Base-by-base conservation (phyloP, 1,140 invertebrate species). In the Habropoda laboriosa region DNA sequence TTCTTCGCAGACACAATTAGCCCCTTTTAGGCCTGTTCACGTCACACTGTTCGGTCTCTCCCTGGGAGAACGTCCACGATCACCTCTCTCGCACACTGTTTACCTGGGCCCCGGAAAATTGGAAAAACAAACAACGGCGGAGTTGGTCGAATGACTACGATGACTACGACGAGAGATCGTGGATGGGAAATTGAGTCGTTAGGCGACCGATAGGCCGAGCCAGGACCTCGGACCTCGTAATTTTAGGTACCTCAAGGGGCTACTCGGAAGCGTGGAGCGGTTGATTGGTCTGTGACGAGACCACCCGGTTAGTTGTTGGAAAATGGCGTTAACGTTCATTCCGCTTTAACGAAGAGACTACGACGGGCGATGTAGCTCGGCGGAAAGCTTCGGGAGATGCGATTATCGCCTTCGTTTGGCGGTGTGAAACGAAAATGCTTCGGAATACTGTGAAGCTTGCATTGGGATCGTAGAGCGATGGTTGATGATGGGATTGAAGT, bases 1-100 rank as follows among this genome's bases (percentile, higher is more conserved):
- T 86, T 87, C 83, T 80, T 3, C 35, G 57, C 8, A 32, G 55
- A 68, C 72, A 87, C 86, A 88, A 87, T 88, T 87, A 88, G 81
- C 68, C 86, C 71, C 81, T 78, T 67, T 87, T 75, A 40, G 81
- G 66, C 71, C 66, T 68, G 30, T 61, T 40, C 68, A 38, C 45
- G 72, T 68, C 47, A 78, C 63, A 51, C 58, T 38, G 42, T 71
- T 47, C 18, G 21, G 40, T n/a, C n/a, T n/a, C 63, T 40, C 66
- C 42, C 7, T 0, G 5, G 45, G 53, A 7, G 24, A 77, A 61
- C 63, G 66, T 63, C 66, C 6, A 30, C 13, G 16, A n/a, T 24
- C 32, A 16, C 30, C 27, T 57, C 16, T 32, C 7, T 57, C 18
- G 16, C 16, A 30, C 27, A 32, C 47, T 68, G 71, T 87, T 86